Evolutionary conservation across 2,888 invertebrate species (phyloP), one percentile per base, ranked within the genome.

Genomic region (Drosophila borborema): DNA sequence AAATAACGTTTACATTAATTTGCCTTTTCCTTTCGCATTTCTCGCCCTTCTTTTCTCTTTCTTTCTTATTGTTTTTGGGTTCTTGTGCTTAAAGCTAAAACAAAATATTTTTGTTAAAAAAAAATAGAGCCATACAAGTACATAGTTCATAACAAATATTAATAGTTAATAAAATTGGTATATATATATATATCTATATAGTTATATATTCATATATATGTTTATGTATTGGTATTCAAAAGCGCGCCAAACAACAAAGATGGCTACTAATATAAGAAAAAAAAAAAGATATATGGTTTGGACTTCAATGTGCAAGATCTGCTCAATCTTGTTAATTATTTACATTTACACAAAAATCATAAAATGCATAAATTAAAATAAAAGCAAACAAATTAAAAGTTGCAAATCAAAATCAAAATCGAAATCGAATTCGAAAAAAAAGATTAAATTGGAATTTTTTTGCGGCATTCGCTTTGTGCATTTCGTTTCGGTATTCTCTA

Each of bases 41-140:
- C 18, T 63, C 20, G 12, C 10, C 43, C 56, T 20, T 14, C 64
- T 59, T 45, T 45, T 45, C 20, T 6, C 20, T 18, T 12, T 2
- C 38, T n/a, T 10, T 14, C 43, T 18, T 10, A 41, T 12, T 70
- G 38, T 38, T 71, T 71, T 71, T 66, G 72, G 65, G 59, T 53
- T 74, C 49, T 83, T 82, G 76, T 77, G 73, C 86, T 86, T 77
- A 80, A 55, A 70, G 80, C 84, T 86, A 84, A 86, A 86, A 86
- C 84, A 85, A 87, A 76, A 59, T 70, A 31, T 61, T 53, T 48
- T 49, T 31, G 49, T 49, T n/a, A 34, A 49, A 49, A 76, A 68
- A 70, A 73, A 72, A 62, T 78, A 80, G 49, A 58, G 45, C 54
- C 55, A 75, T 75, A 81, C 73, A 64, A 62, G 75, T 80, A 83